phyloP scores from a whole-genome alignment of 2,888 invertebrate species.

The Spodoptera exigua region DNA sequence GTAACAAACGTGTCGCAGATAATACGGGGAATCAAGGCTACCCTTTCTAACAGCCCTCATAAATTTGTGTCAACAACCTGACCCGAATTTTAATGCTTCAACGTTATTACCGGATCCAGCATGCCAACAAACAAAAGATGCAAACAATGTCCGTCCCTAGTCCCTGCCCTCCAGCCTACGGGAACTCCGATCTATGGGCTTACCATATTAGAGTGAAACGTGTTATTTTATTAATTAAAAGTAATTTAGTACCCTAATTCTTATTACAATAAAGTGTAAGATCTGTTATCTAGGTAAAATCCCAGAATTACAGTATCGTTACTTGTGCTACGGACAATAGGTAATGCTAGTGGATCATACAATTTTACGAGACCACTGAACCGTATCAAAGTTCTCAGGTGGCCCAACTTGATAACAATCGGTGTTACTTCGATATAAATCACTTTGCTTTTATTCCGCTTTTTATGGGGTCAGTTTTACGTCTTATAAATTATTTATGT shows the following conservation, averaged over 20 bases:
- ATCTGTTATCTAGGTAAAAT: too few relatives aligned
- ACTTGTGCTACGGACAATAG: too few relatives aligned
- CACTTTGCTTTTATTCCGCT: conserved; percentile 65
- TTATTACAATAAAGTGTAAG: not conserved
- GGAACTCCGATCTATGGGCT: conserved; percentile 57
- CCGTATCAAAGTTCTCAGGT: conserved; percentile 11
- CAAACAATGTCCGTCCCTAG: conserved; percentile 73
- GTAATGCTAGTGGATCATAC: not conserved
- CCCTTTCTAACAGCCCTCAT: conserved; percentile 78
- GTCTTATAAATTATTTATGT: conserved; percentile 70
- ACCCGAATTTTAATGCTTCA: conserved; percentile 85
- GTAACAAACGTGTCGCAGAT: conserved; percentile 55
- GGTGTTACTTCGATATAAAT: conserved; percentile 67
- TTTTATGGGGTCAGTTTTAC: conserved; percentile 71
- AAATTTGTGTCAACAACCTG: conserved; percentile 86
- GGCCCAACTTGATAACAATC: conserved; percentile 63
- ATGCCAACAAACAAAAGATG: conserved; percentile 81
- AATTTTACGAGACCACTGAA: not conserved
- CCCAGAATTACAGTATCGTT: too few relatives aligned
- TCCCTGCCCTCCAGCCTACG: conserved; percentile 60
- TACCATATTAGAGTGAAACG: conserved; percentile 51
- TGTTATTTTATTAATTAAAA: conserved; percentile 23
- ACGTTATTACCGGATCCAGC: conserved; percentile 80
- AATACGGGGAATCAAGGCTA: conserved; percentile 74
- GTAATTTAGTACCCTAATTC: not conserved